Evolutionary conservation across 2,888 invertebrate species (phyloP), one percentile per base, ranked within the genome.

Genomic region (Timandra comae): DNA sequence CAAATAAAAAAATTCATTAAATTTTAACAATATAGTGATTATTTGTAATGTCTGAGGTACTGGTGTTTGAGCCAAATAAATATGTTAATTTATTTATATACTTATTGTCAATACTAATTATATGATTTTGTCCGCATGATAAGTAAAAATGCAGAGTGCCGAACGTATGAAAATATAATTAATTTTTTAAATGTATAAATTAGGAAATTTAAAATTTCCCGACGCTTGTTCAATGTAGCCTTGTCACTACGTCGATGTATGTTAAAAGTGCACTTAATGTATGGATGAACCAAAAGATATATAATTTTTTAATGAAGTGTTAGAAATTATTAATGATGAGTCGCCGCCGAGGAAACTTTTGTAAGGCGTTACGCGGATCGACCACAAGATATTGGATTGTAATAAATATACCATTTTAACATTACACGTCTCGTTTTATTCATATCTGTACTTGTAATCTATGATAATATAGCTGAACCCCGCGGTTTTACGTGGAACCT

Each of bases 321-420:
- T 79, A 79, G 78, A 70, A 57, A 68, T 69, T 71, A 51, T 63
- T 62, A n/a, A 53, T 56, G 63, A 63, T 55, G 63, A 56, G 76
- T 66, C 73, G 80, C 78, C 69, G 69, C 56, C 72, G 65, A 75
- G 64, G n/a, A n/a, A 74, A 76, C 73, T 81, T 81, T 82, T 84
- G 82, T 82, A 81, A 73, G 63, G 65, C 54, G 70, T 71, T 68
- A 69, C 69, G 59, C 52, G 56, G 56, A 76, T 67, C 72, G 78
- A 65, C 68, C 59, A 10, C 65, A 63, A 74, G 68, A 75, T 80
- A 77, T 80, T 78, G 72, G 78, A 84, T 81, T 82, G 82, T 84
- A 84, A 82, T 84, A 78, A 84, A 84, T 84, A 84, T 82, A 84
- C 82, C 84, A 82, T 81, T 84, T 82, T 82, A 84, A 82, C 80